phyloP scores from a whole-genome alignment of 2,113 vertebrate genomes.

The Natator depressus region DNA sequence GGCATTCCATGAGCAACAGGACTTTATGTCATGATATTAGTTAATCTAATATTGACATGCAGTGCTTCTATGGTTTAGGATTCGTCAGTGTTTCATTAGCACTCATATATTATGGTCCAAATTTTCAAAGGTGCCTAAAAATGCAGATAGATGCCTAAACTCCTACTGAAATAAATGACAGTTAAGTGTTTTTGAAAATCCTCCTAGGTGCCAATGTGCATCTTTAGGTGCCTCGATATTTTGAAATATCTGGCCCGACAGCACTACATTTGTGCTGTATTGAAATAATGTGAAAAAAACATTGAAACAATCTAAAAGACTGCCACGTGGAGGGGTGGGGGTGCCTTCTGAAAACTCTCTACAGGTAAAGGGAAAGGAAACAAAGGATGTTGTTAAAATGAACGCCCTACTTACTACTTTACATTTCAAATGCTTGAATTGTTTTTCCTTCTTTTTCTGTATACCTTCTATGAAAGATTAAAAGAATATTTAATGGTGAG shows the following conservation, averaged over 20 bases:
- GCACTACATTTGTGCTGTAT: not conserved
- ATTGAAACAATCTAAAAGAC: too few species aligned
- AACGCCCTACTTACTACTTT: too few species aligned
- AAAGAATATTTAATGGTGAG: not conserved
- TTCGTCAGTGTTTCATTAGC: not conserved
- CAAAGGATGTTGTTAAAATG: too few species aligned
- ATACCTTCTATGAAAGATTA: too few species aligned
- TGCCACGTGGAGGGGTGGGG: too few species aligned
- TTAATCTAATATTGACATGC: not conserved
- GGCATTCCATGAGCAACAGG: not conserved
- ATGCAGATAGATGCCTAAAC: not conserved
- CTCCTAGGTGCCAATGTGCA: not conserved
- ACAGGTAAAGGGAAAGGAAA: too few species aligned
- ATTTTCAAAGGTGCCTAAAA: not conserved
- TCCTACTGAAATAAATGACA: not conserved
- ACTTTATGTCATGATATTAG: slow-evolving; percentile 7
- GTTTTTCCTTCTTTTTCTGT: too few species aligned
- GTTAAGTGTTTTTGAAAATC: not conserved
- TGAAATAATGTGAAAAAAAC: not conserved
- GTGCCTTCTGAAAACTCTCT: too few species aligned
- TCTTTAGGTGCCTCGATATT: not conserved
- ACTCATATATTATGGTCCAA: not conserved
- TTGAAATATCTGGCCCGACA: not conserved
- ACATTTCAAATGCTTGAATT: too few species aligned
- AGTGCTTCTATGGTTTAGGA: not conserved